A percentile compares a stretch with the other conserved stretches of the same genome.
Conservation (phyloP, 64 coral and sea anemone genomes). For the Montipora capricornis region DNA sequence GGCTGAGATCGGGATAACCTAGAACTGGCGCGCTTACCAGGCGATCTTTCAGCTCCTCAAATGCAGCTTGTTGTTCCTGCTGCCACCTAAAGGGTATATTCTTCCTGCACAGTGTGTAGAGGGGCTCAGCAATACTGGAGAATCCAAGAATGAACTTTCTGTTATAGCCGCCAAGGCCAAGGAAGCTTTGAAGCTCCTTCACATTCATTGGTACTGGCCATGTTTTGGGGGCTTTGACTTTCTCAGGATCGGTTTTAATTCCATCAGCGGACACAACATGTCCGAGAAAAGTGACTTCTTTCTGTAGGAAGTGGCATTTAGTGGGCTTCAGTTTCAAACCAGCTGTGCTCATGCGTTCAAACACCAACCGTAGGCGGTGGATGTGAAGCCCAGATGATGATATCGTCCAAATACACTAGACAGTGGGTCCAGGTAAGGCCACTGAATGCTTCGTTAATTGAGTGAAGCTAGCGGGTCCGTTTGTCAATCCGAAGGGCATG, state of each 20-base stretch:
- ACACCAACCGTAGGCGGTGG: too few species aligned
- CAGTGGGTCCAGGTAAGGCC: not conserved
- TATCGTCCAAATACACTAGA: not conserved
- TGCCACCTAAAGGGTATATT: too few species aligned
- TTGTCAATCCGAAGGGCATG: not conserved
- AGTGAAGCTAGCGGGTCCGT: not conserved
- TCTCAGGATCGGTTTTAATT: constrained; percentile 27
- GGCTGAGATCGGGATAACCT: too few species aligned
- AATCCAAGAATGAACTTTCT: too few species aligned
- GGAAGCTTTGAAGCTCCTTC: too few species aligned
- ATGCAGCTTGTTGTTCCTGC: too few species aligned
- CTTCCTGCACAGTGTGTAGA: too few species aligned
- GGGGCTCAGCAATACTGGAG: too few species aligned
- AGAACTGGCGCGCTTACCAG: too few species aligned
- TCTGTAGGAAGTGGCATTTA: constrained; percentile 41
- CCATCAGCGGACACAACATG: constrained; percentile 48
- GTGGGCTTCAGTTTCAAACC: constrained; percentile 47
- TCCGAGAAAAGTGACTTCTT: constrained; percentile 62
- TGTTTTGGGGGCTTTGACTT: constrained; percentile 19
- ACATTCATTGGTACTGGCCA: constrained; percentile 35
- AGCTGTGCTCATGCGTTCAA: too few species aligned
- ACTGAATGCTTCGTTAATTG: not conserved
- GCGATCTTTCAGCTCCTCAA: too few species aligned
- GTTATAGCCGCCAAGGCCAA: too few species aligned
- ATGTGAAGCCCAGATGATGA: constrained; percentile 12